Base-by-base conservation (phyloP, 2,113 vertebrate genomes). In the Ivindomyrus marchei region DNA sequence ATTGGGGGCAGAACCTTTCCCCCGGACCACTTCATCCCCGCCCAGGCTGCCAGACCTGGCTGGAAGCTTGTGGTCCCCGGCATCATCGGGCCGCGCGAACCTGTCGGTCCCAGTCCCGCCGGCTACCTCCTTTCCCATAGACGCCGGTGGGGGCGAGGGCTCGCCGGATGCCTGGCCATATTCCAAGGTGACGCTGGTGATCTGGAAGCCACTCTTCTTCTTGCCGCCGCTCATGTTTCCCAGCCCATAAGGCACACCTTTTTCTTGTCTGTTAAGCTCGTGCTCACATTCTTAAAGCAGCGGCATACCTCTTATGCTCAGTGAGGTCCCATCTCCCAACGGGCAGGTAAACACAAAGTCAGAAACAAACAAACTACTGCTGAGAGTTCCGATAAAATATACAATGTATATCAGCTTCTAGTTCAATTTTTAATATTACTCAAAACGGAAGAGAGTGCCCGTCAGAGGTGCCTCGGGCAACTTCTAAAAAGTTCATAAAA, bases 121-220 rank as follows among this genome's bases (percentile, higher is more conserved):
- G 24, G 31, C 49, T 7, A 24, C 49, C 39, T 2, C 62, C 46
- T 92, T 93, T 89, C 85, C 17, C 4, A 9, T n/a, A 31, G 89
- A 89, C 70, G 19, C 4, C 21, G n/a, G 31, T 8, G 17, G 74
- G 88, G 90, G 0, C 80, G 92, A 83, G 17, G 87, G 21, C 15
- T 66, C 91, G 0, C n/a, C 90, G 4, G 88, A 87, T 7, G 83
- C 77, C 62, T 93, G 93, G 50, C 94, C 94, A 19, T 96, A 95
- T 70, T 97, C 97, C 1, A 94, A 96, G 58, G 96, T 97, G 90
- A 98, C 96, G 52, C 97, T 97, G 93, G 97, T 98, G 94, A 98
- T 98, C 92, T 98, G 97, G 92, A 98, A 98, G 85, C 97, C 96
- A 86, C 97, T 97, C 88, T 96, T 97, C 93, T 97, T 97, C 93